Base-by-base conservation (phyloP, 1,140 invertebrate genomes). In the Sipha flava region DNA sequence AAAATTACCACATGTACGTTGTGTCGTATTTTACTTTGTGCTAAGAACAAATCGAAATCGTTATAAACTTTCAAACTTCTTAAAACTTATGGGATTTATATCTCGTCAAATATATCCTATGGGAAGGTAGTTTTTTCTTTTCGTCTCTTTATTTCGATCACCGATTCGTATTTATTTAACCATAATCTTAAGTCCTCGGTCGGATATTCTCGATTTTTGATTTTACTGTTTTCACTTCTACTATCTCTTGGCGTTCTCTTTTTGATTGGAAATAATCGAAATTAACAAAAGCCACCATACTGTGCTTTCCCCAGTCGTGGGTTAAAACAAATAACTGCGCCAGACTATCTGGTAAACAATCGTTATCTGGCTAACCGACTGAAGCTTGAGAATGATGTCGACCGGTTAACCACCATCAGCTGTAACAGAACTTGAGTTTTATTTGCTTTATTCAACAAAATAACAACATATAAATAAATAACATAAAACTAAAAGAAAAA, bases 131-230 rank as follows among this genome's bases (percentile, higher is more conserved):
- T 31, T 49, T 49, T 4, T 59, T 3, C 54, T 23, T 3, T 59
- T 75, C 37, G 45, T 75, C 70, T 54, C 49, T 34, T 26, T 68
- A 43, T 68, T 43, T 52, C 49, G 45, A 52, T 40, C 72, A 21
- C 72, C 70, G 52, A 75, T 40, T 43, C 47, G 72, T 75, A 75
- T 75, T 75, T 75, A 54, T 75, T 75, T 75, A 75, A 54, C 72
- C 49, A 21, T 40, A 18, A 75, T 75, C 31, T 31, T 54, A 73
- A 34, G 70, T 54, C 70, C 37, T 49, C n/a, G 3, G 16, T 73
- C 29, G 70, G 70, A 73, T 73, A 54, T 57, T 37, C 31, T 54
- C 52, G 72, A 57, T 54, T 57, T 54, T 54, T 34, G n/a, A 57
- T 5, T 75, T 40, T 31, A 75, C 72, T 34, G 72, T 34, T 37